Evolutionary conservation across 2,113 vertebrate genomes (phyloP).

Genomic region (Dissostichus mawsoni): DNA sequence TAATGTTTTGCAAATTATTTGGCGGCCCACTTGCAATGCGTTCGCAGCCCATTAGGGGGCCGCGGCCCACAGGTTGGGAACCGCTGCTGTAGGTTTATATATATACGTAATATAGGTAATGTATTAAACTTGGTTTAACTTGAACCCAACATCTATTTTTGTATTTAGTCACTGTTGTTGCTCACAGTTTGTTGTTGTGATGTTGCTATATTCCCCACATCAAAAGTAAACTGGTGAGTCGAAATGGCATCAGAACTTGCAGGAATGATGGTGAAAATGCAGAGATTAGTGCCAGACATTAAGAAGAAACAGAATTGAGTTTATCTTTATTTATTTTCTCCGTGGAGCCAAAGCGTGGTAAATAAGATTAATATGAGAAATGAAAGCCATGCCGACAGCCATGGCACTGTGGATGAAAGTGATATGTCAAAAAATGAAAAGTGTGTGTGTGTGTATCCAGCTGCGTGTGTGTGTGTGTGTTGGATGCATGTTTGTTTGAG

Average conservation of each 20-base stretch:
- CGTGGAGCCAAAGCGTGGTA: background rate
- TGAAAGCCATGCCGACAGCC: slow-evolving; percentile 1
- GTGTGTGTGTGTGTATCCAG: slow-evolving; percentile 16
- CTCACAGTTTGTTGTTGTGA: slow-evolving; percentile 6
- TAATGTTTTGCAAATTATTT: no score
- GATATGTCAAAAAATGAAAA: slow-evolving; percentile 40
- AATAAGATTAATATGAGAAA: slow-evolving; percentile 13
- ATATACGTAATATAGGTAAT: no score
- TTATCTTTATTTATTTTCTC: background rate
- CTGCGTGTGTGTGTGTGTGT: background rate
- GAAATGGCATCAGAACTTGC: background rate
- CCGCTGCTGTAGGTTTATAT: no score
- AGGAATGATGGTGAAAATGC: background rate
- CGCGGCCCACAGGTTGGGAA: no score
- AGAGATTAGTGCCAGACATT: slow-evolving; percentile 1
- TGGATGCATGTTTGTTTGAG: slow-evolving; percentile 50
- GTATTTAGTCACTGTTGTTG: background rate
- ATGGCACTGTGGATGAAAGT: slow-evolving; percentile 2
- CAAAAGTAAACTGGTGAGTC: background rate
- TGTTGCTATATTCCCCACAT: background rate
- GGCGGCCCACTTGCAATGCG: no score
- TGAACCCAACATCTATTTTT: no score
- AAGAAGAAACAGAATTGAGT: background rate
- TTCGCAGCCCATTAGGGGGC: no score
- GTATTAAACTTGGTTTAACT: background rate